phyloP scores from a whole-genome alignment of 1,140 invertebrate genomes.

The Bombus superbus region DNA sequence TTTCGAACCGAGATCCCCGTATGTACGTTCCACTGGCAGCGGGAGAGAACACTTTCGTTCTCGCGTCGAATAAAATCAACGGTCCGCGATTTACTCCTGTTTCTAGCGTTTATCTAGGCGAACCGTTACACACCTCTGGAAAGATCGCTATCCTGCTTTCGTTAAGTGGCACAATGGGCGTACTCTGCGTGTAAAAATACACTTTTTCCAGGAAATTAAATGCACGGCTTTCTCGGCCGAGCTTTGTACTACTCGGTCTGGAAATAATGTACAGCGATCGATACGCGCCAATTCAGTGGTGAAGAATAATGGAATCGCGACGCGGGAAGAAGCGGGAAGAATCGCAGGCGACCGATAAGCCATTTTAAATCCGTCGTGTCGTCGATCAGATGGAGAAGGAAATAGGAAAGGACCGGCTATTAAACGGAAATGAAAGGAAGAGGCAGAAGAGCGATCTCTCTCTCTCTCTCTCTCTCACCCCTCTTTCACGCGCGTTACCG shows the following conservation, averaged over 20 bases:
- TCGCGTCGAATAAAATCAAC: not conserved
- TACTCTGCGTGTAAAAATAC: conserved; percentile 25
- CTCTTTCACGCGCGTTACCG: conserved; percentile 55
- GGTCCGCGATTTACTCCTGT: not conserved
- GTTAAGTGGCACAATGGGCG: conserved; percentile 40
- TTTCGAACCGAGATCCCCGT: not conserved
- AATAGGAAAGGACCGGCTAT: conserved; percentile 41
- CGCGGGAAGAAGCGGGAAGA: not conserved
- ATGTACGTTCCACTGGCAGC: not conserved
- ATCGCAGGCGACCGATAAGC: not conserved
- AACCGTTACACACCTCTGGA: conserved; percentile 4
- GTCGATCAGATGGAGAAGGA: conserved; percentile 38
- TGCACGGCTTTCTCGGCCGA: not conserved
- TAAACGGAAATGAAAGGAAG: conserved; percentile 73
- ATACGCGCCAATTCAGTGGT: not conserved
- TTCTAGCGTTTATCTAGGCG: not conserved
- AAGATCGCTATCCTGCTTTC: conserved; percentile 14
- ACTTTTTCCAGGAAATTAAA: conserved; percentile 41
- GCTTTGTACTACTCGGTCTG: conserved; percentile 21
- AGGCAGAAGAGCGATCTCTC: conserved; percentile 39
- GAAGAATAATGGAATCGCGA: not conserved
- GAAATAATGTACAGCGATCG: conserved; percentile 20
- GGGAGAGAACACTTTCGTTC: conserved; percentile 15
- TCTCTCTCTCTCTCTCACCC: conserved; percentile 30
- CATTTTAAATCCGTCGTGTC: not conserved